Conservation (phyloP, 2,888 invertebrate species). For the Brachyptera putata region DNA sequence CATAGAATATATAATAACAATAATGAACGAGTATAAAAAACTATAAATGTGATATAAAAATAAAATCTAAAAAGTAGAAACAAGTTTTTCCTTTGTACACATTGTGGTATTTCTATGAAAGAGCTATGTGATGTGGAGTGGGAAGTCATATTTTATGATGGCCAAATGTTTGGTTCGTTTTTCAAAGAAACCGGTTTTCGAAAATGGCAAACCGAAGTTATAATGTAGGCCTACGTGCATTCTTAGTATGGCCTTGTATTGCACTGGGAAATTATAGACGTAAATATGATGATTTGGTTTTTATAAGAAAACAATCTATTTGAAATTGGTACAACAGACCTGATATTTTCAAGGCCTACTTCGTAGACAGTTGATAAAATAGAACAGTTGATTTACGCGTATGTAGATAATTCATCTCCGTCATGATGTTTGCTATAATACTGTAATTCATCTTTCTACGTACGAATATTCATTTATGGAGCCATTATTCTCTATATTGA, state of each 20-base stretch:
- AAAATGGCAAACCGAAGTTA: constrained; percentile 9
- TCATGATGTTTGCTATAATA: no score
- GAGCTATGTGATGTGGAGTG: background rate
- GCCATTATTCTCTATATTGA: no score
- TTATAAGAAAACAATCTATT: constrained; percentile 4
- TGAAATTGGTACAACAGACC: no score
- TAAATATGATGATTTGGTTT: constrained; percentile 7
- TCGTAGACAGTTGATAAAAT: no score
- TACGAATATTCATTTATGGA: no score
- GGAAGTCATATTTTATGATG: constrained; percentile 15
- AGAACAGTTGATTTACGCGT: no score
- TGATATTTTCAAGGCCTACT: no score
- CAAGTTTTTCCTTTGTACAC: constrained; percentile 14
- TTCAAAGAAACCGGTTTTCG: constrained; percentile 10
- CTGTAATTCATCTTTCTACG: no score
- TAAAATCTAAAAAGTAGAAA: constrained; percentile 8
- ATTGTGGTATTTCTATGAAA: constrained; percentile 5
- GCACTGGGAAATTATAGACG: constrained; percentile 3
- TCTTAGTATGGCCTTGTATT: constrained; percentile 9
- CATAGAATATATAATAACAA: background rate
- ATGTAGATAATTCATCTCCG: no score
- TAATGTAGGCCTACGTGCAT: background rate
- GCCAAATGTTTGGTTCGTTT: constrained; percentile 15
- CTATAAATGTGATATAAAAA: constrained; percentile 11
- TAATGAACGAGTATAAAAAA: background rate